Conservation (phyloP, 2,797 vertebrate genomes). For the Xiphophorus birchmanni region DNA sequence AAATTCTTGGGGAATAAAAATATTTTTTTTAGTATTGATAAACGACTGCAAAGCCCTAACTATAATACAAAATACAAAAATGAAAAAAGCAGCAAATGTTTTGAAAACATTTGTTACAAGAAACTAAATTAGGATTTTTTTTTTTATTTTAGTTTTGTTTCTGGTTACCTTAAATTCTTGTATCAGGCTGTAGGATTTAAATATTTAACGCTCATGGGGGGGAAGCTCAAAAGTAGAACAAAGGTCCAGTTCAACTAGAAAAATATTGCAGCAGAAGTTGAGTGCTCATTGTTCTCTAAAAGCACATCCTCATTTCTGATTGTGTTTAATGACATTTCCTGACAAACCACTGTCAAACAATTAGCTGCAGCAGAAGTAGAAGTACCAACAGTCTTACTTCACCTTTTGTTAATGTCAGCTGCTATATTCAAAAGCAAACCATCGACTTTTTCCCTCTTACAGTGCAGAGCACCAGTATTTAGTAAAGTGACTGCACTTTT, state of each 20-base stretch:
- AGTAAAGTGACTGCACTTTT: slow-evolving; percentile 15
- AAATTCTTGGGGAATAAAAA: not conserved
- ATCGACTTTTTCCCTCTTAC: slow-evolving; percentile 9
- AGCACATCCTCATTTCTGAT: not conserved
- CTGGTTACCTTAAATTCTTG: not conserved
- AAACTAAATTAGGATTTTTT: not conserved
- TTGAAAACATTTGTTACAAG: not conserved
- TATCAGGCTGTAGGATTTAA: not conserved
- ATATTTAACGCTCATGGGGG: slow-evolving; percentile 11
- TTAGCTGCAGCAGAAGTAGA: slow-evolving; percentile 44
- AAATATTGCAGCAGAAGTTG: not conserved
- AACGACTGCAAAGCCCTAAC: not conserved
- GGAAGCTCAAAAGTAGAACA: not conserved
- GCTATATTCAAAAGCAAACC: slow-evolving; percentile 23
- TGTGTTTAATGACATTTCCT: not conserved
- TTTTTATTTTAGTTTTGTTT: not conserved
- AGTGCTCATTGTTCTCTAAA: not conserved
- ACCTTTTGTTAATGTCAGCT: not conserved
- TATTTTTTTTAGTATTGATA: not conserved
- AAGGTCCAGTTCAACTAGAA: not conserved
- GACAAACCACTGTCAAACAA: not conserved
- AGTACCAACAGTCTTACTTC: slow-evolving; percentile 10
- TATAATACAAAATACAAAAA: not conserved
- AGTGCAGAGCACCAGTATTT: not conserved
- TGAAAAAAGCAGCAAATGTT: not conserved